Evolutionary conservation across 2,888 invertebrate genomes (phyloP).

Genomic region (Lycocerus yunnanus): DNA sequence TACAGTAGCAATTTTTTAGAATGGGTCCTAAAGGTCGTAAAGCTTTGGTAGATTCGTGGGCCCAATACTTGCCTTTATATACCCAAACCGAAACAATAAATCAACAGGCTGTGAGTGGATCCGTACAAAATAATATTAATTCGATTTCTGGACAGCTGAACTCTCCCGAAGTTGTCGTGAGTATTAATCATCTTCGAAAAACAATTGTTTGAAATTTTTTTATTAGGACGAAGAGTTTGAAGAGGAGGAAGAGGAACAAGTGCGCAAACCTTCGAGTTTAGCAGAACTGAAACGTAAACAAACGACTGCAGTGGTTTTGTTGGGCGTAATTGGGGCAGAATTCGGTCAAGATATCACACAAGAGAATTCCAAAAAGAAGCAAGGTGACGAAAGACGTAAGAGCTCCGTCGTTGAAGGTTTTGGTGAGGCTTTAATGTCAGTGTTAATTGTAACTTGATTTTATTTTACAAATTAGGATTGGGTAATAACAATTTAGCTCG

Average conservation of each 20-base stretch:
- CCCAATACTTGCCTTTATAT: conserved; percentile 90
- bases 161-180: conserved; percentile 43
- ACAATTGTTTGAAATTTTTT: neutral
- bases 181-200: conserved; percentile 28
- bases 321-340: conserved; percentile 98
- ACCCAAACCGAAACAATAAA: conserved; percentile 80
- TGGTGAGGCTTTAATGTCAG: conserved; percentile 35
- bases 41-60: conserved; percentile 92
- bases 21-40: conserved; percentile 91
- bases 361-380: conserved; percentile 63
- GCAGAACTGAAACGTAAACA: conserved; percentile 91
- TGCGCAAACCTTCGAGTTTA: conserved; percentile 82
- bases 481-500: conserved; percentile 90
- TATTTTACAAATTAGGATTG: conserved; percentile 62
- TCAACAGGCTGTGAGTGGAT: conserved; percentile 62
- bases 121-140: conserved; percentile 56
- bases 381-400: conserved; percentile 67
- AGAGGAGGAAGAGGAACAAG: conserved; percentile 85
- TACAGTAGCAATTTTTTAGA: conserved; percentile 48
- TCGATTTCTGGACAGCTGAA: conserved; percentile 36
- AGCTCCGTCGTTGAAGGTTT: conserved; percentile 85
- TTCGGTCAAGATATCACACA: conserved; percentile 93
- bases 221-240: conserved; percentile 75
- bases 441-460: neutral
- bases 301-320: conserved; percentile 93